These are phyloP conservation scores for Bungarus multicinctus DNA, from an alignment of 2,113 vertebrate genomes.

Conservation along the genomic window DNA sequence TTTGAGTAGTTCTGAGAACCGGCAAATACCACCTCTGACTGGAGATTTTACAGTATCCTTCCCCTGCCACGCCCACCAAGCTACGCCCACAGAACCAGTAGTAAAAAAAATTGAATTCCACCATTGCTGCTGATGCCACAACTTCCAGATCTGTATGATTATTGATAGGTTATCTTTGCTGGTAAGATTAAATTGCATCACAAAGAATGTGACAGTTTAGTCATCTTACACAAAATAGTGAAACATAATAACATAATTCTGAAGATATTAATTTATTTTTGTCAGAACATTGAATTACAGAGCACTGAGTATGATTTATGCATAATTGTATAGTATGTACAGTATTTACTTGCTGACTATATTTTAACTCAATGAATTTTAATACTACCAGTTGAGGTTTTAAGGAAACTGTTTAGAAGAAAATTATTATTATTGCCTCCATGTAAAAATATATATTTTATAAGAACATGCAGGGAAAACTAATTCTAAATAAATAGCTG, in stretches of 20 bases:
- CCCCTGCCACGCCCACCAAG: too few species aligned
- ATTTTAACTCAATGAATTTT: conserved; percentile 16
- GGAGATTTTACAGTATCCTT: too few species aligned
- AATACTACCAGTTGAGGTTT: neutral
- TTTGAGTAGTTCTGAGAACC: too few species aligned
- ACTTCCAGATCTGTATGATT: conserved; percentile 32
- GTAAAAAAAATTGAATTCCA: too few species aligned
- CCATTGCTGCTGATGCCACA: conserved; percentile 30
- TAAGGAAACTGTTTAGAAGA: neutral
- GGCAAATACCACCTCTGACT: too few species aligned
- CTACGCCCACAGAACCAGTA: too few species aligned
- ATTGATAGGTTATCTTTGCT: conserved; percentile 33
- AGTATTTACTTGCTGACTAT: neutral
- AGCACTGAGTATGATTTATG: conserved; percentile 20
- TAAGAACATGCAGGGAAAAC: neutral
- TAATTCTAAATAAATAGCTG: neutral
- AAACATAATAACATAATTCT: conserved; percentile 50
- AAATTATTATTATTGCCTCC: neutral
- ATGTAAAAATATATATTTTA: neutral
- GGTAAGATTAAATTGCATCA: conserved; percentile 51
- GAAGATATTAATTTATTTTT: conserved; percentile 21
- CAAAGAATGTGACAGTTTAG: conserved; percentile 51
- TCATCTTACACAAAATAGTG: conserved; percentile 44
- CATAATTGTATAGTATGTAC: conserved; percentile 22
- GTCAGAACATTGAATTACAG: conserved; percentile 39